Base-by-base conservation (phyloP, 37 sponge, comb jelly and placozoan genomes). In the Haliclona indistincta region DNA sequence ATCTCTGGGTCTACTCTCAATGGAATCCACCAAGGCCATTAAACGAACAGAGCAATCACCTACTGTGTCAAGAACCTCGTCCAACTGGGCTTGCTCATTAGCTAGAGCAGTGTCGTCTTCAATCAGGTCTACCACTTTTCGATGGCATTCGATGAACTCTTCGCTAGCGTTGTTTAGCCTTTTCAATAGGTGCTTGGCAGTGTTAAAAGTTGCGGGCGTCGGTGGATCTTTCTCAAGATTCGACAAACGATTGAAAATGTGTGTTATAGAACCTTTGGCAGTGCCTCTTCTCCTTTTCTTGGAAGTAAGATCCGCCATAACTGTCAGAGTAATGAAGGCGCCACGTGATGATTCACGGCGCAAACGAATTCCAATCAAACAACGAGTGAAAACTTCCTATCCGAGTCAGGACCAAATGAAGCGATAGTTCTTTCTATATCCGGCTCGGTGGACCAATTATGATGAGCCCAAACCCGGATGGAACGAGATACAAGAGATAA, bases 371-470 rank as follows among this genome's bases (percentile, higher is more conserved):
- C n/a, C n/a, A n/a, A n/a, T n/a, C n/a, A n/a, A n/a, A n/a, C n/a
- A n/a, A n/a, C n/a, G n/a, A n/a, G n/a, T n/a, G n/a, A n/a, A n/a
- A n/a, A n/a, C n/a, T n/a, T n/a, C n/a, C n/a, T n/a, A n/a, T n/a
- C n/a, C n/a, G n/a, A n/a, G n/a, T n/a, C n/a, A n/a, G n/a, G n/a
- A 75, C 10, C n/a, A n/a, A n/a, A n/a, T 22, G 64, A 43, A 19
- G 2, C 45, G 28, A 20, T 15, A 43, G 43, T 49, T 55, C 20
- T 35, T 3, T 19, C 60, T 37, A 3, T 32, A 56, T 73, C 73
- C 73, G 73, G 73, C 60, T 75, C 64, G 63, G 63, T 63, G 75
- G 75, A 75, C 75, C 75, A 75, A 28, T 75, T n/a, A n/a, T n/a
- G n/a, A n/a, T n/a, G n/a, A n/a, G n/a, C n/a, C n/a, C n/a, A n/a